These are phyloP conservation scores for Tortrix viridana DNA, from an alignment of 2,888 invertebrate genomes.

Conservation along the genomic window DNA sequence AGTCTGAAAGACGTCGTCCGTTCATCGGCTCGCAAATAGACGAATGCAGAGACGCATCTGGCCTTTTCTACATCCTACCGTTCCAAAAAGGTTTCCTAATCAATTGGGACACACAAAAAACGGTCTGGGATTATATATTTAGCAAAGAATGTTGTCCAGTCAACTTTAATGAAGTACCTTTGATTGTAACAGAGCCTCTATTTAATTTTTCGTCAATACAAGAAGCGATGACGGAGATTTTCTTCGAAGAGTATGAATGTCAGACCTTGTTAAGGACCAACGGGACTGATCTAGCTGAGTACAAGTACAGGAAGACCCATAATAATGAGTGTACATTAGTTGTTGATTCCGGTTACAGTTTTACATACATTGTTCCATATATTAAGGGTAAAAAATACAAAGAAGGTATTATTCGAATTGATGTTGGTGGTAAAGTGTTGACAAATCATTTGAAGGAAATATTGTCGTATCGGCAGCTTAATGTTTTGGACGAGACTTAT, in stretches of 20 bases:
- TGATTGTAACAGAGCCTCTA: conserved; percentile 96
- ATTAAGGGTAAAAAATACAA: conserved; percentile 88
- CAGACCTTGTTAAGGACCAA: conserved; percentile 91
- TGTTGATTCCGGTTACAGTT: conserved; percentile 98
- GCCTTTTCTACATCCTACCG: conserved; percentile 96
- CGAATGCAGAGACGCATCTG: conserved; percentile 97
- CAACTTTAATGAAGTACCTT: conserved; percentile 89
- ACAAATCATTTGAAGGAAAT: conserved; percentile 99
- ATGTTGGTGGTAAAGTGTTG: conserved; percentile 97
- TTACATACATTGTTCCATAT: conserved; percentile 97
- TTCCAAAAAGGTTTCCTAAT: conserved; percentile 97
- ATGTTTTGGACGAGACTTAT: conserved; percentile 99
- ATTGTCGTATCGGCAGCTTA: conserved; percentile 96
- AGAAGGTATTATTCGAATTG: conserved; percentile 91
- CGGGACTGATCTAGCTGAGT: conserved; percentile 91
- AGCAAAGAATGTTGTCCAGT: conserved; percentile 93
- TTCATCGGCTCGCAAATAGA: conserved; percentile 97
- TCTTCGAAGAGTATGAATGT: conserved; percentile 99
- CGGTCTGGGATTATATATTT: conserved; percentile 98
- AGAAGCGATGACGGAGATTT: conserved; percentile 97
- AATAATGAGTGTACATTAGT: conserved; percentile 89
- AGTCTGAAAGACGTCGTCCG: conserved; percentile 95
- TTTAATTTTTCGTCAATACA: conserved; percentile 96
- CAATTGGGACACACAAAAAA: conserved; percentile 98
- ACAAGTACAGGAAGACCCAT: conserved; percentile 84